Conservation (phyloP, 2,113 vertebrate genomes). For the Tapirus terrestris region DNA sequence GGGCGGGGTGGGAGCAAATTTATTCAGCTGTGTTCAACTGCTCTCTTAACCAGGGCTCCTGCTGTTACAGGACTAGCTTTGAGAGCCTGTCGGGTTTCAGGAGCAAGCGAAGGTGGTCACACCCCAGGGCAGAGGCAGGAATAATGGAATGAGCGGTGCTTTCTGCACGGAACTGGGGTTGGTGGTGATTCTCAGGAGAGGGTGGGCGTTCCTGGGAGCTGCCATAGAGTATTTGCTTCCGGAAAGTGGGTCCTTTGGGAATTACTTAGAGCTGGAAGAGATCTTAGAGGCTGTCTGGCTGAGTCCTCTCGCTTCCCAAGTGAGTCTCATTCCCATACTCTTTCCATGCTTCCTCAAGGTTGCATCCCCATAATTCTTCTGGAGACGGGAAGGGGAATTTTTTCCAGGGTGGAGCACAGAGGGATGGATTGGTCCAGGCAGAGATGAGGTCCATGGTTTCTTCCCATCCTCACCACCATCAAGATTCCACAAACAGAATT, state of each 20-base stretch:
- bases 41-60: neutral
- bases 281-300: too few species aligned
- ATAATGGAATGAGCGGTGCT: fast-evolving
- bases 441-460: neutral
- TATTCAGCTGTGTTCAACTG: neutral
- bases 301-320: neutral
- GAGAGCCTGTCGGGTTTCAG: neutral
- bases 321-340: neutral
- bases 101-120: neutral
- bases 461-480: neutral
- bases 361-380: neutral
- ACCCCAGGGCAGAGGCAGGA: neutral
- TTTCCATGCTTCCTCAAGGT: neutral
- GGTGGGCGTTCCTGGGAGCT: neutral
- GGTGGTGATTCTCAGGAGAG: neutral
- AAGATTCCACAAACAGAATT: neutral
- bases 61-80: fast-evolving
- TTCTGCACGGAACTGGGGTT: neutral
- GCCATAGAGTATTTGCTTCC: neutral
- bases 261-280: neutral
- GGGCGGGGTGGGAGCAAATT: neutral
- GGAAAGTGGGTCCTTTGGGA: neutral
- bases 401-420: neutral
- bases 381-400: neutral
- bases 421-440: neutral